Percentiles rank a stretch among this genome's conserved stretches.
Conservation (phyloP, 2,797 vertebrate genomes). For the Adelosebastes latens region DNA sequence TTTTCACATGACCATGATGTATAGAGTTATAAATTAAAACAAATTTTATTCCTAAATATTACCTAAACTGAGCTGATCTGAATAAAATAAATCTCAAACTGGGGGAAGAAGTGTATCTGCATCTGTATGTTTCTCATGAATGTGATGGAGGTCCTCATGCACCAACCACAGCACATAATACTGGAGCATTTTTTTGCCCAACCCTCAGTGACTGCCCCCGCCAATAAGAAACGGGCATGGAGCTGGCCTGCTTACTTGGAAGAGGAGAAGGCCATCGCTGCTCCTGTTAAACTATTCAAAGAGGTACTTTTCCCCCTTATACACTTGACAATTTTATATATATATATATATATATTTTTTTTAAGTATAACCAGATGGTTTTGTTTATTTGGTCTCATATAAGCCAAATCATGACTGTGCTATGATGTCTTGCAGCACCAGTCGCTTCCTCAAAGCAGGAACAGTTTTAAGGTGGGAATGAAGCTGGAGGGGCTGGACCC, state of each 20-base stretch:
- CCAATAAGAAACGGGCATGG: constrained; percentile 89
- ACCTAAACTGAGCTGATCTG: not conserved
- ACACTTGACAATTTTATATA: not conserved
- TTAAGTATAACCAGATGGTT: not conserved
- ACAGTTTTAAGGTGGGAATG: constrained; percentile 93
- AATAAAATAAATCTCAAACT: not conserved
- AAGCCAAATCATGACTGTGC: not conserved
- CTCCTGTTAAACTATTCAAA: constrained; percentile 91
- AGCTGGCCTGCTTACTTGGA: constrained; percentile 92
- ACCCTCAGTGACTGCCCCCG: constrained; percentile 74
- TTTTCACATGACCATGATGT: not conserved
- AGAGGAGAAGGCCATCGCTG: constrained; percentile 88
- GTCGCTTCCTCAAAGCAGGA: constrained; percentile 90
- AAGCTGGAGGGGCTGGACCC: constrained; percentile 94
- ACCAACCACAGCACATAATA: not conserved
- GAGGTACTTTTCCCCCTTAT: constrained; percentile 80
- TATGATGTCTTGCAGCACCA: constrained; percentile 84
- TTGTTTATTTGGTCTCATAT: not conserved
- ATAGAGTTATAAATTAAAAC: not conserved
- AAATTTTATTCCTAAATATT: not conserved
- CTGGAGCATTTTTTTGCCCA: not conserved
- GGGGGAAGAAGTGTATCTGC: not conserved
- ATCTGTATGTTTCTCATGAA: not conserved
- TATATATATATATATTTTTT: not conserved
- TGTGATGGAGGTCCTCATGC: not conserved